A percentile compares a stretch with the other conserved stretches of the same genome.
Conservation (phyloP, 1,140 invertebrate species). For the Hyposmocoma kahamanoa region DNA sequence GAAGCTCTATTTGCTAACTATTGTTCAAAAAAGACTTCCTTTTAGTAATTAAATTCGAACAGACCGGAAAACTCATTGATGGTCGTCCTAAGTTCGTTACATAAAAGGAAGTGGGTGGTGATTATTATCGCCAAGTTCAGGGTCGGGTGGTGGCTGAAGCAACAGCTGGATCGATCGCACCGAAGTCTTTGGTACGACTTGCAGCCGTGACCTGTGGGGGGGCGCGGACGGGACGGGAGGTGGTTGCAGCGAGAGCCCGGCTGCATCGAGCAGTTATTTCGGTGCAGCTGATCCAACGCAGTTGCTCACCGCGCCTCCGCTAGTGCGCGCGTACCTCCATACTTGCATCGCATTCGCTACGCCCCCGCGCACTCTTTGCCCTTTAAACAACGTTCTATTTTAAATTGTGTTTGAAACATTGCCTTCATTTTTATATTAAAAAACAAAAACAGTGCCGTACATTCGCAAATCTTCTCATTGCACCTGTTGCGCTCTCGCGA, state of each 20-base stretch:
- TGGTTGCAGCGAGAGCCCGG: slow-evolving; percentile 51
- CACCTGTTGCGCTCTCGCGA: slow-evolving; percentile 56
- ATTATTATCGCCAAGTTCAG: slow-evolving; percentile 37
- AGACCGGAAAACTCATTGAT: no score
- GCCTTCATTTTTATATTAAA: slow-evolving; percentile 13
- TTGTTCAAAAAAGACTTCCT: no score
- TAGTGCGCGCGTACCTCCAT: slow-evolving; percentile 40
- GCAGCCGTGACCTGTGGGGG: slow-evolving; percentile 25
- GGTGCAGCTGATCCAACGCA: slow-evolving; percentile 54
- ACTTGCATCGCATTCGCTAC: slow-evolving; percentile 19
- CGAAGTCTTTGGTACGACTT: slow-evolving; percentile 36
- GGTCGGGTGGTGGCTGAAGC: slow-evolving; percentile 41
- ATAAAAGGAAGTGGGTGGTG: no score
- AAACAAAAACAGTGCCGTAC: slow-evolving; percentile 20
- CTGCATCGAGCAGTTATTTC: slow-evolving; percentile 67
- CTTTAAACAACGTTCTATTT: slow-evolving; percentile 10
- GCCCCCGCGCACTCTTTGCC: slow-evolving; percentile 31
- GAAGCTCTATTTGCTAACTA: no score
- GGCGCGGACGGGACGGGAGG: slow-evolving; percentile 10
- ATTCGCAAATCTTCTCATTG: no score
- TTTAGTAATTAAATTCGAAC: no score
- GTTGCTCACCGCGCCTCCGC: slow-evolving; percentile 50
- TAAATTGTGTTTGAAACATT: no score
- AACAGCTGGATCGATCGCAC: slow-evolving; percentile 66
- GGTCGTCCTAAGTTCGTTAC: no score